Conservation (phyloP, 2,888 invertebrate species). For the Loripinus fragilis region DNA sequence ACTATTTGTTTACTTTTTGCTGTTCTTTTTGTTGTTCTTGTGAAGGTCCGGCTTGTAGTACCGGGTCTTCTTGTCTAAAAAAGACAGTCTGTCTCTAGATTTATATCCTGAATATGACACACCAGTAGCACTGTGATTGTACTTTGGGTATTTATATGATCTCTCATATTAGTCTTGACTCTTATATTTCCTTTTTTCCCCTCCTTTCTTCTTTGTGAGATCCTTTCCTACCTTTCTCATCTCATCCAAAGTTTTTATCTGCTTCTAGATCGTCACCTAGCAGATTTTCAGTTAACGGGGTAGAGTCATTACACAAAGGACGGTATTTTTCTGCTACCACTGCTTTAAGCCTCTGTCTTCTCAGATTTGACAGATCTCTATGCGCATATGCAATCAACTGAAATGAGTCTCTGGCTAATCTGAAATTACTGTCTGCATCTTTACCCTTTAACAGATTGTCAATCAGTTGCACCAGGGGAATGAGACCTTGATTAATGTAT, state of each 20-base stretch:
- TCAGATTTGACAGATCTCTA: background rate
- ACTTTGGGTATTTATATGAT: background rate
- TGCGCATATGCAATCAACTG: background rate
- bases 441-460: too few relatives aligned
- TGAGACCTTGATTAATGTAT: too few relatives aligned
- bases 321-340: background rate
- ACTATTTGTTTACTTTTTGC: too few relatives aligned
- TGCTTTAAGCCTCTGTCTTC: background rate
- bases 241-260: slow-evolving; percentile 10
- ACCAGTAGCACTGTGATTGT: background rate
- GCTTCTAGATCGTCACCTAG: background rate
- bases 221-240: slow-evolving; percentile 9
- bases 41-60: background rate
- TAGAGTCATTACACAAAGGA: background rate
- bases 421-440: too few relatives aligned
- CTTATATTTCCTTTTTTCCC: background rate
- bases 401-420: too few relatives aligned
- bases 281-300: background rate
- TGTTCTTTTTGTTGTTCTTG: slow-evolving; percentile 6
- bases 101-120: background rate
- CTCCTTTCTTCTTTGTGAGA: background rate
- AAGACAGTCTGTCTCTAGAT: background rate
- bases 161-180: background rate
- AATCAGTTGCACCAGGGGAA: too few relatives aligned
- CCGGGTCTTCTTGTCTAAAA: slow-evolving; percentile 10